Conservation (phyloP, 2,888 invertebrate genomes). For the Drosophila greeni region DNA sequence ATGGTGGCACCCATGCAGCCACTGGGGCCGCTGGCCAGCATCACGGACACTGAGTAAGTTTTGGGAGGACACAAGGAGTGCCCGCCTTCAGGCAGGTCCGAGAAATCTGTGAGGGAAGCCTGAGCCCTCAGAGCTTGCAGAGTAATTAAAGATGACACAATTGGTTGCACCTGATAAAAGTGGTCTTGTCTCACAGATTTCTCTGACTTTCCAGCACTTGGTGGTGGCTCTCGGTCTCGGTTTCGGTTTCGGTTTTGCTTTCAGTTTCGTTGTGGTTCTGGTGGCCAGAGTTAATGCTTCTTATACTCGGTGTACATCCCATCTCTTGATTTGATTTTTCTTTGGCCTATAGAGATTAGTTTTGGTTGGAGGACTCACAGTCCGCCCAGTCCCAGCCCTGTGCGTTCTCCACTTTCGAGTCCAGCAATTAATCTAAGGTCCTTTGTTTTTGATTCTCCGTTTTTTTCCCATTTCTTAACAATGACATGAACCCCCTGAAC, state of each 20-base stretch:
- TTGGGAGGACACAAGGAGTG: no score
- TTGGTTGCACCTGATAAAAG: not conserved
- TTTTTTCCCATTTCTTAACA: constrained; percentile 25
- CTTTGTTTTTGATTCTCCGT: constrained; percentile 26
- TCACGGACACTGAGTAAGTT: constrained; percentile 84
- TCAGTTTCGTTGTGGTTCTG: constrained; percentile 17
- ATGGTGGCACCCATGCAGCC: constrained; percentile 81
- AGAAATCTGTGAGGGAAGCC: constrained; percentile 2
- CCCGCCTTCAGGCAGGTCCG: not conserved
- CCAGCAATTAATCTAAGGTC: constrained; percentile 43
- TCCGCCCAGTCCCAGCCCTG: not conserved
- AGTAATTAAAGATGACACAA: not conserved
- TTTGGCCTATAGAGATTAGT: constrained; percentile 34
- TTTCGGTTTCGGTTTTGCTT: constrained; percentile 25
- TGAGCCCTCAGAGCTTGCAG: not conserved
- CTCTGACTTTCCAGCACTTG: constrained; percentile 10
- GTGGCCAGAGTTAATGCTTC: constrained; percentile 32
- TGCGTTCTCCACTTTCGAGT: constrained; percentile 16
- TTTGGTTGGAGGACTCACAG: constrained; percentile 16
- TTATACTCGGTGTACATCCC: constrained; percentile 31
- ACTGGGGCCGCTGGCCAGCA: constrained; percentile 82
- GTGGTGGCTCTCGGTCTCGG: constrained; percentile 8
- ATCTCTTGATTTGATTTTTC: constrained; percentile 22
- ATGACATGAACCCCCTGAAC: constrained; percentile 31
- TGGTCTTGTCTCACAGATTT: constrained; percentile 2